Percentiles rank a stretch among this genome's conserved stretches.
Conservation (phyloP, 2,113 vertebrate genomes). For the Falcunculus frontatus region DNA sequence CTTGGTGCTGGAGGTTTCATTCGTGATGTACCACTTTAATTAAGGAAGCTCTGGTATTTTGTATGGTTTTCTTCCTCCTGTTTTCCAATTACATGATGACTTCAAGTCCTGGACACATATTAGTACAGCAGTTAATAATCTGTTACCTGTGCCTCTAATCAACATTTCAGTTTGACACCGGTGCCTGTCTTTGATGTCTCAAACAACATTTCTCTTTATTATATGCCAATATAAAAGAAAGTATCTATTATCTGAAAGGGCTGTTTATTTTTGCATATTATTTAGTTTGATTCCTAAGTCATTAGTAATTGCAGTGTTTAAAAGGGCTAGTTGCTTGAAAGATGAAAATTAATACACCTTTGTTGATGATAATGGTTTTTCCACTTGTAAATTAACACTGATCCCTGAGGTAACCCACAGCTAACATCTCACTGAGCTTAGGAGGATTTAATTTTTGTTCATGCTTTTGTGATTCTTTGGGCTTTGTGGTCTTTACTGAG, state of each 20-base stretch:
- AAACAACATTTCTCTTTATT: neutral
- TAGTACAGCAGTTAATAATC: neutral
- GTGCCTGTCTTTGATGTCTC: neutral
- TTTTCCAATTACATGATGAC: neutral
- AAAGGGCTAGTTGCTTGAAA: neutral
- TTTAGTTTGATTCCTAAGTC: neutral
- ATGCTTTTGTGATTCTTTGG: neutral
- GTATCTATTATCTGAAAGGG: neutral
- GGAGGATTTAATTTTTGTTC: neutral
- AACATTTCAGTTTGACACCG: neutral
- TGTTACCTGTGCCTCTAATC: neutral
- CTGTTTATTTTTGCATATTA: neutral
- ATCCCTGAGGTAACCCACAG: neutral
- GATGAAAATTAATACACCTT: slow-evolving; percentile 4
- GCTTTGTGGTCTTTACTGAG: neutral
- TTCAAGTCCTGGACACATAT: neutral
- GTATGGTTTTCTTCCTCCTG: neutral
- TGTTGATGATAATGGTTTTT: neutral
- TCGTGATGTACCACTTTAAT: neutral
- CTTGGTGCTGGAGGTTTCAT: neutral
- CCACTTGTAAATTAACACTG: neutral
- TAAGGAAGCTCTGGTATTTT: neutral
- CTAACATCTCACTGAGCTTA: neutral
- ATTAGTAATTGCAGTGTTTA: neutral
- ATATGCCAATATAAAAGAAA: neutral